These are phyloP conservation scores for Eucriotettix oculatus DNA, from an alignment of 2,888 invertebrate genomes.

Conservation along the genomic window DNA sequence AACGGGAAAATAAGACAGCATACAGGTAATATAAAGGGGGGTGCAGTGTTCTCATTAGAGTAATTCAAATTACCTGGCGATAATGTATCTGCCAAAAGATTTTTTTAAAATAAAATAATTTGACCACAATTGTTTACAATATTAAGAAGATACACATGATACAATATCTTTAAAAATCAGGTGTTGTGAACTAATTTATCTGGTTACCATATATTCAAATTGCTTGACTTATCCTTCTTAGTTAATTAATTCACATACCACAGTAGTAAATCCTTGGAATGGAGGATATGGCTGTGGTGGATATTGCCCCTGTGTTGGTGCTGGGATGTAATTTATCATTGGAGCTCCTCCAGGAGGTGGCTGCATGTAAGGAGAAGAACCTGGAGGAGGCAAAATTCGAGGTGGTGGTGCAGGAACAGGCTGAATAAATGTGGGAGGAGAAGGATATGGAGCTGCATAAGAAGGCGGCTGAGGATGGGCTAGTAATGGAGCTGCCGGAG, in stretches of 20 bases:
- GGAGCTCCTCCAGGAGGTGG: slow-evolving; percentile 20
- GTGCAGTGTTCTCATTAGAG: too few relatives aligned
- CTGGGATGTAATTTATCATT: slow-evolving; percentile 29
- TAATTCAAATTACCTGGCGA: too few relatives aligned
- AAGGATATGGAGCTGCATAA: slow-evolving; percentile 4
- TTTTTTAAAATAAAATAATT: too few relatives aligned
- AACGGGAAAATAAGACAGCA: too few relatives aligned
- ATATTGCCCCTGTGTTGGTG: slow-evolving; percentile 5
- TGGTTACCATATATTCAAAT: too few relatives aligned
- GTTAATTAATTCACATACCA: slow-evolving; percentile 6
- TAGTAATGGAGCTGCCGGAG: slow-evolving; percentile 7
- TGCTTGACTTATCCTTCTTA: too few relatives aligned
- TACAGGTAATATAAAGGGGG: too few relatives aligned
- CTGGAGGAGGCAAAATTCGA: slow-evolving; percentile 9
- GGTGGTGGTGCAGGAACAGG: slow-evolving; percentile 7
- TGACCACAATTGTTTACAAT: too few relatives aligned
- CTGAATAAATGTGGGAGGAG: slow-evolving; percentile 9
- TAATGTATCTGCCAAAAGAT: too few relatives aligned
- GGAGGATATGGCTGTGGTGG: slow-evolving; percentile 8
- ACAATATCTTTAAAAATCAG: too few relatives aligned
- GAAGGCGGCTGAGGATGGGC: slow-evolving; percentile 2
- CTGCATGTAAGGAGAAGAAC: slow-evolving; percentile 5
- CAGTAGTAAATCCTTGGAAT: slow-evolving; percentile 10
- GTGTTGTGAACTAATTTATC: too few relatives aligned
- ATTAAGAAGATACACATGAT: too few relatives aligned